These are phyloP conservation scores for Stylophora pistillata DNA, from an alignment of 64 coral and sea anemone species.

Conservation along the genomic window DNA sequence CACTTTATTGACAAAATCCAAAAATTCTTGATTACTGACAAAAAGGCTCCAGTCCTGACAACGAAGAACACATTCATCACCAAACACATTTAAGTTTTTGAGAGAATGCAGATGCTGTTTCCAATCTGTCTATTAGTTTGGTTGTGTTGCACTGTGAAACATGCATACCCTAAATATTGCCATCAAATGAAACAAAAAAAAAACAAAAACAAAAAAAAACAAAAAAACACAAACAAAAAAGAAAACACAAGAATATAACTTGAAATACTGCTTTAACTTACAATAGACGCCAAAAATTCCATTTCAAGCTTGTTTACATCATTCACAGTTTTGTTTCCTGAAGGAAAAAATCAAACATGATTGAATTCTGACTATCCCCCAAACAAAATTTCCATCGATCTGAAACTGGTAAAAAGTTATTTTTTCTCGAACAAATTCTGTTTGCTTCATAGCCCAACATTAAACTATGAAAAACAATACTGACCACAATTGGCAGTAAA, in stretches of 20 bases:
- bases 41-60: constrained; percentile 93
- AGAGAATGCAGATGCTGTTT: not conserved
- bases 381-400: too few species aligned
- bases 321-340: constrained; percentile 72
- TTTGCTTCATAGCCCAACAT: not conserved
- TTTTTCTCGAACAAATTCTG: too few species aligned
- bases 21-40: constrained; percentile 78
- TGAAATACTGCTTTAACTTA: constrained; percentile 39
- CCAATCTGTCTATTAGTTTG: too few species aligned
- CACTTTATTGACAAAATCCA: constrained; percentile 82
- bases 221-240: not conserved
- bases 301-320: constrained; percentile 95
- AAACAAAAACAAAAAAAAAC: not conserved
- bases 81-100: not conserved
- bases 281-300: constrained; percentile 89
- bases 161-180: too few species aligned
- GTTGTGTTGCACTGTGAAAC: too few species aligned
- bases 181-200: not conserved
- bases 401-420: too few species aligned
- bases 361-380: not conserved
- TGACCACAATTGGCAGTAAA: too few species aligned
- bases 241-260: not conserved
- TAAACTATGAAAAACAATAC: not conserved
- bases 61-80: not conserved
- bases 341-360: not conserved